Evolutionary conservation across 2,888 invertebrate genomes (phyloP).

Genomic region (Timema podura): DNA sequence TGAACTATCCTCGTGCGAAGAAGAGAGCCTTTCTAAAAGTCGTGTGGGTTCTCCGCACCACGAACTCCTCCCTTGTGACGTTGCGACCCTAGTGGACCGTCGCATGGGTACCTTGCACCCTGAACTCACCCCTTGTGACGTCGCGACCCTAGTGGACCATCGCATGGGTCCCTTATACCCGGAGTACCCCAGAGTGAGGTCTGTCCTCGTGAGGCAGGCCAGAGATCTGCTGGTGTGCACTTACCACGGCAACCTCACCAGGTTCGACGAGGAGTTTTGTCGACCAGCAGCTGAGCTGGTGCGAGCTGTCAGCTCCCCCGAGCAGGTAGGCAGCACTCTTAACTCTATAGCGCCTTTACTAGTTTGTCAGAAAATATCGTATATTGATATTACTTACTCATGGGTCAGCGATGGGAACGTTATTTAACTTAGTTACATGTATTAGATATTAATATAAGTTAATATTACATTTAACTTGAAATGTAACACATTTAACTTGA

Average conservation of each 20-base stretch:
- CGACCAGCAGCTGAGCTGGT: constrained; percentile 57
- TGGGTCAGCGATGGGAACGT: no score
- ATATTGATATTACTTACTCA: no score
- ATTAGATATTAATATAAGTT: no score
- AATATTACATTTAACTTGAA: no score
- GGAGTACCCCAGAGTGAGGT: constrained; percentile 55
- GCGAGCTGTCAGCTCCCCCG: constrained; percentile 14
- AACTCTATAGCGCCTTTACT: no score
- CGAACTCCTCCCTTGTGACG: constrained; percentile 22
- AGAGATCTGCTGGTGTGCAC: constrained; percentile 62
- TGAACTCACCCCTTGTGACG: constrained; percentile 47
- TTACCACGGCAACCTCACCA: constrained; percentile 59
- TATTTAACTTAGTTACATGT: no score
- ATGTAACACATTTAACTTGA: no score
- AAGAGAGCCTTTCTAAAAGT: no score
- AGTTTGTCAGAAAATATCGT: no score
- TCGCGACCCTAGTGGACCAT: constrained; percentile 51
- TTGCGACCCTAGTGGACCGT: constrained; percentile 51
- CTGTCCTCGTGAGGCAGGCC: constrained; percentile 62
- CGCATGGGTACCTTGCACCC: constrained; percentile 61
- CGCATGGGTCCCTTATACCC: constrained; percentile 61
- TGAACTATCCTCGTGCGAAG: no score
- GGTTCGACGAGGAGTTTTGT: constrained; percentile 61
- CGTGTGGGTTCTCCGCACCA: no score
- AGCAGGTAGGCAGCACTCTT: no score